Percentiles rank a stretch among this genome's conserved stretches.
These are phyloP conservation scores for Masnerella sp. DNA, from an alignment of 2,888 invertebrate species.

Conservation along the genomic window DNA sequence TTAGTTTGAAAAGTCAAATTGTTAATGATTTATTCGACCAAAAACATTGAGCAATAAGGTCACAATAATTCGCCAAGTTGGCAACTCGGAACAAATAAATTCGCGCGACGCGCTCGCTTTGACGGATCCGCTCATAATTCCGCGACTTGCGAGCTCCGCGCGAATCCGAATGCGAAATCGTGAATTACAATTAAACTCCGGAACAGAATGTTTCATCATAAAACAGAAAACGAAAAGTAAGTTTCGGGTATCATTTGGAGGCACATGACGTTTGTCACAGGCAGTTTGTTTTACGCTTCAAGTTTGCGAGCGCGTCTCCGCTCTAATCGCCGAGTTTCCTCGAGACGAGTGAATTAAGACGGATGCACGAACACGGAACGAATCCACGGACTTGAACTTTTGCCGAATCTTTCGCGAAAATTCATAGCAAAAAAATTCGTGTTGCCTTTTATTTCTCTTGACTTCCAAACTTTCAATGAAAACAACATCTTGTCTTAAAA, in stretches of 20 bases:
- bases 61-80: conserved; percentile 32
- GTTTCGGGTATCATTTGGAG: conserved; percentile 54
- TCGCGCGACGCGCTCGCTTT: conserved; percentile 28
- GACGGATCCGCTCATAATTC: conserved; percentile 35
- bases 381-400: conserved; percentile 27
- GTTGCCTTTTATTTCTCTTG: conserved; percentile 24
- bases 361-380: conserved; percentile 42
- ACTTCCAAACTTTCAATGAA: too few relatives aligned
- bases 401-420: conserved; percentile 19
- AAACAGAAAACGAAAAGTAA: conserved; percentile 59
- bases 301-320: conserved; percentile 47
- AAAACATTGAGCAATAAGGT: conserved; percentile 25
- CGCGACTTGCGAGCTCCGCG: conserved; percentile 32
- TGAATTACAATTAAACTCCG: conserved; percentile 53
- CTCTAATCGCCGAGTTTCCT: conserved; percentile 44
- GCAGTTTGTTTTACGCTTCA: conserved; percentile 58
- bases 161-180: conserved; percentile 39
- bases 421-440: conserved; percentile 16
- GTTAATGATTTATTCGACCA: conserved; percentile 14
- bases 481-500: too few relatives aligned
- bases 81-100: conserved; percentile 33
- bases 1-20: conserved; percentile 1
- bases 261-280: conserved; percentile 58
- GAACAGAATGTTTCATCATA: conserved; percentile 57
- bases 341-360: conserved; percentile 49